Percentiles rank a stretch among this genome's conserved stretches.
These are phyloP conservation scores for Cotesia vestalis DNA, from an alignment of 1,140 invertebrate species.

Conservation along the genomic window DNA sequence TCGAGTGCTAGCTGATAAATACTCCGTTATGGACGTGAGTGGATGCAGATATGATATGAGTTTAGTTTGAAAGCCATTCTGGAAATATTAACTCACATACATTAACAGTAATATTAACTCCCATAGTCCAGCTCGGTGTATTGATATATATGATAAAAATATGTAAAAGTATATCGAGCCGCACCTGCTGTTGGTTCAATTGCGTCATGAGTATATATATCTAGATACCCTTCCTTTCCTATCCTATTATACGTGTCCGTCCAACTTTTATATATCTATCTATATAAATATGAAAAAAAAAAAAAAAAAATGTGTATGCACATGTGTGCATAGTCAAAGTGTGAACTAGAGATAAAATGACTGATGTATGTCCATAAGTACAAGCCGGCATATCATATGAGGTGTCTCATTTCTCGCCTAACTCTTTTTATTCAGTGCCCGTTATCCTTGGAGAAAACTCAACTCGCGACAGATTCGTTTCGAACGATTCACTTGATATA, in stretches of 20 bases:
- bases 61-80: background rate
- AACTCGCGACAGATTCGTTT: slow-evolving; percentile 27
- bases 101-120: too few relatives aligned
- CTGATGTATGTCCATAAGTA: slow-evolving; percentile 14
- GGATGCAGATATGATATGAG: background rate
- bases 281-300: too few relatives aligned
- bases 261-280: too few relatives aligned
- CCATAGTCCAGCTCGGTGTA: too few relatives aligned
- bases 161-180: slow-evolving; percentile 9
- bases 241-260: too few relatives aligned
- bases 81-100: too few relatives aligned
- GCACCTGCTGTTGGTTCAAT: slow-evolving; percentile 19
- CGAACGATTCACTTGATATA: slow-evolving; percentile 14
- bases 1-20: slow-evolving; percentile 25
- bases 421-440: slow-evolving; percentile 11
- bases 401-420: slow-evolving; percentile 24
- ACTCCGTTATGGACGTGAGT: slow-evolving; percentile 19
- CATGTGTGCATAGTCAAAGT: background rate
- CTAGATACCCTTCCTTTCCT: background rate
- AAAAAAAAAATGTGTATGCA: too few relatives aligned
- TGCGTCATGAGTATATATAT: slow-evolving; percentile 15
- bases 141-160: background rate
- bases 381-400: background rate
- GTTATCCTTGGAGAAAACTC: slow-evolving; percentile 29
- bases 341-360: slow-evolving; percentile 6